phyloP scores from a whole-genome alignment of 2,888 invertebrate genomes.

The Homarus gammarus region DNA sequence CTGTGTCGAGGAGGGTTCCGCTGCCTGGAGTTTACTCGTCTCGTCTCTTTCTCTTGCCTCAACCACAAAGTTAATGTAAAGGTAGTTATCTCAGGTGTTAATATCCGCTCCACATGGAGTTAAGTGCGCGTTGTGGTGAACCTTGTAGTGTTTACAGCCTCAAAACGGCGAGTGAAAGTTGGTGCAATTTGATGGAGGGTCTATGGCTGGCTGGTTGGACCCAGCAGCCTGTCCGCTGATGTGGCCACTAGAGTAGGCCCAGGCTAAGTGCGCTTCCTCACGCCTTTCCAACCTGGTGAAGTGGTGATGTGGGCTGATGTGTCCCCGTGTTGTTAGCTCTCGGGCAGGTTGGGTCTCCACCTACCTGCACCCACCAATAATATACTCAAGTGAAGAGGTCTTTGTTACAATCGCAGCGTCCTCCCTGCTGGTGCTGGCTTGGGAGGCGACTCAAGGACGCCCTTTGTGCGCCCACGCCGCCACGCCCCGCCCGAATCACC shows the following conservation, averaged over 20 bases:
- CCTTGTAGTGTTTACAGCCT: constrained; percentile 14
- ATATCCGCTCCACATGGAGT: neutral
- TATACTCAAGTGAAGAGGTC: constrained; percentile 14
- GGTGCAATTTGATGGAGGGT: constrained; percentile 52
- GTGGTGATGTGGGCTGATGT: constrained; percentile 4
- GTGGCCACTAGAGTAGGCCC: constrained; percentile 44
- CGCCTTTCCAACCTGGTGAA: constrained; percentile 6
- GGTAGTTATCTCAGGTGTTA: constrained; percentile 30
- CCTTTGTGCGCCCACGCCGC: constrained; percentile 44
- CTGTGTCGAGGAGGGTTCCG: constrained; percentile 21
- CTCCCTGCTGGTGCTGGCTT: constrained; percentile 37
- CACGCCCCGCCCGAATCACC: constrained; percentile 10
- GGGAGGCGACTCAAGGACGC: constrained; percentile 58
- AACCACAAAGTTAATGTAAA: constrained; percentile 9
- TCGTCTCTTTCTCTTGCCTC: constrained; percentile 38
- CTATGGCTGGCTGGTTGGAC: constrained; percentile 41
- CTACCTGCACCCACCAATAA: neutral
- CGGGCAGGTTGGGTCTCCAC: no score
- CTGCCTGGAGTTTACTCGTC: constrained; percentile 39
- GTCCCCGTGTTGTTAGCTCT: neutral
- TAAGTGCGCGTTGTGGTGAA: neutral
- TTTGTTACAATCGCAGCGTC: constrained; percentile 25
- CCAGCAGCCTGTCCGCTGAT: constrained; percentile 23
- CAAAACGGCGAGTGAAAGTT: constrained; percentile 42
- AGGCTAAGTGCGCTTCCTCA: constrained; percentile 16